phyloP scores from a whole-genome alignment of 2,113 vertebrate species.

The Larimichthys crocea region DNA sequence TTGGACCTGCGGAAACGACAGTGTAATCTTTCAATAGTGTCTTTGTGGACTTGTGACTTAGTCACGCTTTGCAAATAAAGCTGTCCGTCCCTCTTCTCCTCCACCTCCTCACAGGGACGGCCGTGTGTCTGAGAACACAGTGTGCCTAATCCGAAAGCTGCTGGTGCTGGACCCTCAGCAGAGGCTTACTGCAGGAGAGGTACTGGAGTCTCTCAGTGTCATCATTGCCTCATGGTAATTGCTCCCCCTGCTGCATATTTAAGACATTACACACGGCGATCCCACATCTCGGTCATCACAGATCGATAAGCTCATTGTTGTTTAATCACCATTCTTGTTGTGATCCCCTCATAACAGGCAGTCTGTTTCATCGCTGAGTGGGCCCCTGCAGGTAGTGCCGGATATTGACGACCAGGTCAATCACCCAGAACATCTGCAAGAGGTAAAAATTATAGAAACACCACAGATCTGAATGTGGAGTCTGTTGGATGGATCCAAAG shows the following conservation, averaged over 20 bases:
- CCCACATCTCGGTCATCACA: background rate
- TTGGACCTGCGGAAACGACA: background rate
- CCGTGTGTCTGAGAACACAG: conserved; percentile 96
- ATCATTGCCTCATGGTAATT: conserved; percentile 95
- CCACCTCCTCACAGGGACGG: conserved; percentile 87
- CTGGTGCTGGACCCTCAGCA: conserved; percentile 97
- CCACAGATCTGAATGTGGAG: background rate
- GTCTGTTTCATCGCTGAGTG: conserved; percentile 94
- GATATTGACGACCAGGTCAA: conserved; percentile 98
- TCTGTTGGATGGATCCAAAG: background rate
- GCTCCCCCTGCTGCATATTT: conserved; percentile 62
- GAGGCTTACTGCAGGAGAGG: conserved; percentile 93
- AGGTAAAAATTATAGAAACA: conserved; percentile 82
- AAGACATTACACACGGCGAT: background rate
- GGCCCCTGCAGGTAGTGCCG: conserved; percentile 97
- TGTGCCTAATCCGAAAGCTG: conserved; percentile 97
- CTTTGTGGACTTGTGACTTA: background rate
- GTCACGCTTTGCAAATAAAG: background rate
- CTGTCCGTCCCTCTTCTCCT: background rate
- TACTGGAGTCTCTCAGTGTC: conserved; percentile 94
- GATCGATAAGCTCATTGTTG: background rate
- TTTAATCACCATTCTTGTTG: background rate
- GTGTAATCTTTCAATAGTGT: background rate
- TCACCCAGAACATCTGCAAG: conserved; percentile 91
- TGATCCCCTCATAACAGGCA: conserved; percentile 86